Evolutionary conservation across 1,140 invertebrate genomes (phyloP), one percentile per base, ranked within the genome.

Genomic region (Semibalanus balanoides): DNA sequence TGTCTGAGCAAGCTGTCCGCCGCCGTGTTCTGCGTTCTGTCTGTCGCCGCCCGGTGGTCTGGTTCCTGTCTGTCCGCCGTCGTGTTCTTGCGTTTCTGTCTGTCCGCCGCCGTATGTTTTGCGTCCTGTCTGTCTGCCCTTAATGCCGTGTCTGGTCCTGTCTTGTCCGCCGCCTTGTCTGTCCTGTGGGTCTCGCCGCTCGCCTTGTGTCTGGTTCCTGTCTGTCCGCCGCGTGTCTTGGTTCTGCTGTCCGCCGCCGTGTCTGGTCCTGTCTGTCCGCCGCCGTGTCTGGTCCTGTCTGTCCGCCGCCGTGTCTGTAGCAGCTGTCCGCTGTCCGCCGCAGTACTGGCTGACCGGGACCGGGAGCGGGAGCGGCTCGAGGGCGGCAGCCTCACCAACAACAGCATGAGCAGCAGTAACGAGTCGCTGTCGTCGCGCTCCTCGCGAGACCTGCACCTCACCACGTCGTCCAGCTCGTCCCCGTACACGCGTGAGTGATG

Each of bases 381-480:
- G 51, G 51, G 51, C 22, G 51, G 51, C 51, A 64, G 51, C 51
- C 51, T 64, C 14, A 64, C 51, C 51, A 64, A 64, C 51, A 64
- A 64, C 51, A 64, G 51, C 22, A 64, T 64, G 51, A 80, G 79
- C 74, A 80, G 79, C 35, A 79, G 78, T 25, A 78, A 78, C 70
- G 79, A 80, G 77, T 80, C 79, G n/a, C 73, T 80, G 64, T 80
- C 78, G 22, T 80, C 79, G 19, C 77, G 79, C 64, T 80, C 79
- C 27, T 80, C 79, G 29, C 73, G 79, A 30, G 79, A 80, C 69
- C 71, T 78, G 51, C 74, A 64, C 11, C 51, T 14, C 14, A 64
- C 51, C 14, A 64, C 51, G 51, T 64, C 51, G 22, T 64, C 51
- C 51, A 64, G 51, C 51, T 64, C 51, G 51, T 64, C 51, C 7